Conservation (phyloP, 2,113 vertebrate genomes). For the Cyrtonyx montezumae region DNA sequence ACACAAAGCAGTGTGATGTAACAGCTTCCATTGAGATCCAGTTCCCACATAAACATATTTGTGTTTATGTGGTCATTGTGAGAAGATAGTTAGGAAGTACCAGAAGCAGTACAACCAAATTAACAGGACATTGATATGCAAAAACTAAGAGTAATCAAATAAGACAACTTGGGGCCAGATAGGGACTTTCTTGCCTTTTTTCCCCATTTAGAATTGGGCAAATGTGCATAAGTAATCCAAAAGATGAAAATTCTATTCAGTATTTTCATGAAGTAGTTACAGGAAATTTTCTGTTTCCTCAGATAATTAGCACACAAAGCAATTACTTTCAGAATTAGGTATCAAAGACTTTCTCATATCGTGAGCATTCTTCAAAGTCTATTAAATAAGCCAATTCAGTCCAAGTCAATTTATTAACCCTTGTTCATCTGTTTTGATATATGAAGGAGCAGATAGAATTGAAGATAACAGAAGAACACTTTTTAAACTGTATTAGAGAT, state of each 20-base stretch:
- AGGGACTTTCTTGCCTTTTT: neutral
- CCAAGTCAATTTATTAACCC: neutral
- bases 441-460: neutral
- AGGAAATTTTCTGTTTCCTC: neutral
- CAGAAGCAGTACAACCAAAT: neutral
- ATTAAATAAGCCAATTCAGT: neutral
- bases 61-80: neutral
- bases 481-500: neutral
- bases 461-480: accelerated
- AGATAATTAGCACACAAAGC: neutral
- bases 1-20: accelerated
- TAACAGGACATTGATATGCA: neutral
- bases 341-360: neutral
- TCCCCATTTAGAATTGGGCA: neutral
- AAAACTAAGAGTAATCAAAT: neutral
- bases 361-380: neutral
- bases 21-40: neutral
- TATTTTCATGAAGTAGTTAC: neutral
- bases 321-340: neutral
- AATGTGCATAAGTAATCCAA: neutral
- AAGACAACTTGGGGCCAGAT: neutral
- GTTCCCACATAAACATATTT: neutral
- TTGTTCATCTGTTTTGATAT: neutral
- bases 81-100: neutral
- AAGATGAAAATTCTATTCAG: neutral